These are phyloP conservation scores for Cyanoliseus patagonus DNA, from an alignment of 2,113 vertebrate species.

Conservation along the genomic window DNA sequence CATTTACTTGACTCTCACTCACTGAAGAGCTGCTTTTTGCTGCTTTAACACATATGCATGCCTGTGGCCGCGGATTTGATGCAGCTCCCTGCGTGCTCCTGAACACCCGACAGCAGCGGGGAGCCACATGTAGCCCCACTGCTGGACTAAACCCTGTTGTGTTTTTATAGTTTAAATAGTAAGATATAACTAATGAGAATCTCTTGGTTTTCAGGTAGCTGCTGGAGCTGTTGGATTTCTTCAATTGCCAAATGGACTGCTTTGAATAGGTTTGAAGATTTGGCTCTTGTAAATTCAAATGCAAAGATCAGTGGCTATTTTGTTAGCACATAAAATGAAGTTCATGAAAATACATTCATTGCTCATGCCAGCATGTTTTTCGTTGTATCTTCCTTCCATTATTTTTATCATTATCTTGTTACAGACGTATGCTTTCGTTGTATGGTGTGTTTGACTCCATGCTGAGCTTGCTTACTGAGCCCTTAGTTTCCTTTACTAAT, in stretches of 20 bases:
- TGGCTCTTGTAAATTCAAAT: constrained; percentile 63
- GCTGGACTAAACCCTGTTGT: neutral
- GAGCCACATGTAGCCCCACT: neutral
- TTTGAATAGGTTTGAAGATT: constrained; percentile 78
- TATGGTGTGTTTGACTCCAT: neutral
- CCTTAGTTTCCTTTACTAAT: neutral
- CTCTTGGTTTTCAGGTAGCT: constrained; percentile 71
- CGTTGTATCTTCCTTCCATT: constrained; percentile 64
- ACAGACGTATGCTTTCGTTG: neutral
- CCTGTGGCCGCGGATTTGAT: rapidly evolving
- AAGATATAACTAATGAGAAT: neutral
- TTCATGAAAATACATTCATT: constrained; percentile 59
- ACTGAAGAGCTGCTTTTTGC: neutral
- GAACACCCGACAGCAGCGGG: rapidly evolving
- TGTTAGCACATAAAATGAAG: constrained; percentile 52
- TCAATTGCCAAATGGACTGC: constrained; percentile 34
- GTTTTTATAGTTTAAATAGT: neutral
- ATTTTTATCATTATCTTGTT: constrained; percentile 58
- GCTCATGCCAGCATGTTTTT: constrained; percentile 30
- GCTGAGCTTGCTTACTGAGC: constrained; percentile 56
- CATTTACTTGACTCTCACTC: neutral
- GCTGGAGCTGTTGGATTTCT: neutral
- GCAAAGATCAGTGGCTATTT: constrained; percentile 64
- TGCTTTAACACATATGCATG: rapidly evolving
- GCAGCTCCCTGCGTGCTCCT: neutral